These are phyloP conservation scores for Xenus cinereus DNA, from an alignment of 2,113 vertebrate species.

Conservation along the genomic window DNA sequence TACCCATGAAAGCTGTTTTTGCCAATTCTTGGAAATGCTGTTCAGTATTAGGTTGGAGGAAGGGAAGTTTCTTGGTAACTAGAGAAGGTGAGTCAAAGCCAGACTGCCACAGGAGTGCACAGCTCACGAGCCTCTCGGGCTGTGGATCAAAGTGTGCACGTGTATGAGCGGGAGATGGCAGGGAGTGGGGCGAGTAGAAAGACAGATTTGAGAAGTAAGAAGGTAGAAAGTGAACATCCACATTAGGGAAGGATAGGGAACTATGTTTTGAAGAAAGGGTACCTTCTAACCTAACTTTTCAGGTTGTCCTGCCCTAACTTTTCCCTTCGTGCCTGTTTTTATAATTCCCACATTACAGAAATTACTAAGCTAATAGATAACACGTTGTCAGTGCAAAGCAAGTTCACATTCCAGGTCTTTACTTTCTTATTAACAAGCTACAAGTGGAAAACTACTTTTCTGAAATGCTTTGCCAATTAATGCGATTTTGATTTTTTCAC, in stretches of 20 bases:
- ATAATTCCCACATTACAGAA: background rate
- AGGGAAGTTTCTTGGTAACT: background rate
- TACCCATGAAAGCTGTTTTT: background rate
- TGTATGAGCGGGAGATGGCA: background rate
- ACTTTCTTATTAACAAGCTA: background rate
- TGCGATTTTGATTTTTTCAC: background rate
- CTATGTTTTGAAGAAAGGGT: background rate
- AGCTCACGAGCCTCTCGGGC: background rate
- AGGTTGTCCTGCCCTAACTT: background rate
- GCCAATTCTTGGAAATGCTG: background rate
- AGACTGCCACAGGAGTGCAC: background rate
- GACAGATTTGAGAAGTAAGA: background rate
- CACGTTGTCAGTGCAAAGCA: background rate
- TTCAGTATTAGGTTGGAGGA: background rate
- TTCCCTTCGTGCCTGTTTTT: background rate
- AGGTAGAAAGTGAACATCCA: background rate
- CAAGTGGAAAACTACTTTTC: conserved; percentile 9
- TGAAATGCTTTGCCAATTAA: conserved; percentile 1
- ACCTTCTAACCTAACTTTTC: background rate
- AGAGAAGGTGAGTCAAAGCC: background rate
- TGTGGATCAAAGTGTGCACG: background rate
- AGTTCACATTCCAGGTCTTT: background rate
- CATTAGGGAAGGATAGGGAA: background rate
- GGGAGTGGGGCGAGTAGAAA: background rate
- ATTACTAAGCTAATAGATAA: background rate